Evolutionary conservation across 1,140 invertebrate genomes (phyloP).

Genomic region (Anagrus nilaparvatae): DNA sequence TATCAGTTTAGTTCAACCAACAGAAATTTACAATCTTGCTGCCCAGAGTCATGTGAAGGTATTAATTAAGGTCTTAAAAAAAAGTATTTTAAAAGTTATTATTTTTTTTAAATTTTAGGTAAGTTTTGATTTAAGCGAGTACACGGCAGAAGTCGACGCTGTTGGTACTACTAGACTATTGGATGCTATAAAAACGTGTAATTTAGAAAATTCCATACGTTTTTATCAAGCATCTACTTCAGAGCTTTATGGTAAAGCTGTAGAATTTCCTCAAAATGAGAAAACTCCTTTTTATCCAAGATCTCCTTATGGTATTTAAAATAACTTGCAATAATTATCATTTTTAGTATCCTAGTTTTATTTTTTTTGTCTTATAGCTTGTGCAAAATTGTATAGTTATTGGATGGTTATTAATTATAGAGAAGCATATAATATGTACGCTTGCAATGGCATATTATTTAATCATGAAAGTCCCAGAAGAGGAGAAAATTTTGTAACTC

Average conservation of each 20-base stretch:
- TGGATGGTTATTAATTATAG: conserved; percentile 99
- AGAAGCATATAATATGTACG: conserved; percentile 96
- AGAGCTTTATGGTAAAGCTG: conserved; percentile 96
- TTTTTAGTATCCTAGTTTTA: conserved; percentile 8
- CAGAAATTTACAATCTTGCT: conserved; percentile 98
- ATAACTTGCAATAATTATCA: neutral
- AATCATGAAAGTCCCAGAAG: conserved; percentile 98
- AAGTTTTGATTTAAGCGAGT: conserved; percentile 96
- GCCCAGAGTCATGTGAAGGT: conserved; percentile 99
- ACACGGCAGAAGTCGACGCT: conserved; percentile 97
- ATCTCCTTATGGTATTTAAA: conserved; percentile 89
- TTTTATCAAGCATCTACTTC: conserved; percentile 99
- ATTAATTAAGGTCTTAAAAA: conserved; percentile 27
- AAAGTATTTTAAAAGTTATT: conserved; percentile 10
- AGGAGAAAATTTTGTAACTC: conserved; percentile 97
- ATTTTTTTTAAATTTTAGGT: conserved; percentile 45
- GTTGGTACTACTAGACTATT: conserved; percentile 91
- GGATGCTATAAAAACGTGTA: conserved; percentile 91
- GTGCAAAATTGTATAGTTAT: conserved; percentile 96
- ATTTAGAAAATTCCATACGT: conserved; percentile 70
- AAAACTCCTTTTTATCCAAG: conserved; percentile 98
- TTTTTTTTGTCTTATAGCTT: conserved; percentile 54
- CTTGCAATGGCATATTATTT: conserved; percentile 97
- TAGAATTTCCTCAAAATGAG: conserved; percentile 94
- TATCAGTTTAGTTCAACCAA: conserved; percentile 73